A percentile compares a stretch with the other conserved stretches of the same genome.
Conservation (phyloP, 2,888 invertebrate species). For the Pristionchus fissidentatus region DNA sequence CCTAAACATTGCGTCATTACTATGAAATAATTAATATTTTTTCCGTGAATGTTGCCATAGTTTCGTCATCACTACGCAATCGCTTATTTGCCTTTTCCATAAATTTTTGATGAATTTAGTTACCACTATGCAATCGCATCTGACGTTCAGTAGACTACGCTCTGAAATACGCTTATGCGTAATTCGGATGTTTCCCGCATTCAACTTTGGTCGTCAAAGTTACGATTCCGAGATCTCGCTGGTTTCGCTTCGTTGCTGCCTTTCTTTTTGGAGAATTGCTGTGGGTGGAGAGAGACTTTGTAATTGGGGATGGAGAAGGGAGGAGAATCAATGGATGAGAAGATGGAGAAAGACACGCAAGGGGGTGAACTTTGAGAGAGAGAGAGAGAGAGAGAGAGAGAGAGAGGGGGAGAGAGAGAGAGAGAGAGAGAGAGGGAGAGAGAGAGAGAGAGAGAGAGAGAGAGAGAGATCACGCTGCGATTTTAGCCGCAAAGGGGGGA, state of each 20-base stretch:
- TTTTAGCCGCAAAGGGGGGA: too few species aligned
- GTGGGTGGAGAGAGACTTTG: too few species aligned
- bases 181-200: background rate
- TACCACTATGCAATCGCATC: background rate
- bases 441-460: too few species aligned
- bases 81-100: too few species aligned
- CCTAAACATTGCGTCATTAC: constrained; percentile 52
- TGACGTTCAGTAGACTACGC: background rate
- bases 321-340: constrained; percentile 1
- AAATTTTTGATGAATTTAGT: too few species aligned
- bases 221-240: too few species aligned
- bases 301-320: background rate
- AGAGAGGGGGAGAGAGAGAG: background rate
- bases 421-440: background rate
- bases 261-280: too few species aligned
- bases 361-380: background rate
- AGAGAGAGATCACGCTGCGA: too few species aligned
- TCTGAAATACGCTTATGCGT: background rate
- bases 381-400: background rate
- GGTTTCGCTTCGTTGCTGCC: background rate
- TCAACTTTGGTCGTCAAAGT: background rate
- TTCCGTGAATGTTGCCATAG: background rate
- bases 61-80: background rate
- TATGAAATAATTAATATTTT: background rate
- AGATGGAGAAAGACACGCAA: constrained; percentile 27